Evolutionary conservation across 2,888 invertebrate species (phyloP).

Genomic region (Ormyrus labotus): DNA sequence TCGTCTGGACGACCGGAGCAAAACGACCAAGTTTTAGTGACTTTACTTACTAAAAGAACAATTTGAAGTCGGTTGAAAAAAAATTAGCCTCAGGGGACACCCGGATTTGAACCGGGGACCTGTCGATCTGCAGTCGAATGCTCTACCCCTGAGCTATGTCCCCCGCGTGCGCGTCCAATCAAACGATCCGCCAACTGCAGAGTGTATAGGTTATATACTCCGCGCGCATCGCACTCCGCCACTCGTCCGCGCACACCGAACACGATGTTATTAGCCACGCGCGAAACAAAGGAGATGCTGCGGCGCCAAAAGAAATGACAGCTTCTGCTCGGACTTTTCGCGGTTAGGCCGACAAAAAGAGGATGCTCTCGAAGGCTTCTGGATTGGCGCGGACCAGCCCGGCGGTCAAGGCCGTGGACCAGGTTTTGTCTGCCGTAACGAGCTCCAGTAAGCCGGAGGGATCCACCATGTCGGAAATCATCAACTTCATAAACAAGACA

Average conservation of each 20-base stretch:
- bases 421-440: conserved; percentile 61
- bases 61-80: too few species aligned
- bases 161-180: too few species aligned
- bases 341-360: background rate
- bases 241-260: background rate
- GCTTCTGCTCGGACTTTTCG: background rate
- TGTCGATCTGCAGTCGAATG: conserved; percentile 87
- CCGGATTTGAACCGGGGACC: conserved; percentile 82
- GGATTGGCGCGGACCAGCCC: background rate
- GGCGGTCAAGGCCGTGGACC: conserved; percentile 54
- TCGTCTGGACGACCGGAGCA: too few species aligned
- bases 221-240: background rate
- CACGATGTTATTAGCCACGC: background rate
- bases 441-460: conserved; percentile 60
- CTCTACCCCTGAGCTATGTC: conserved; percentile 81
- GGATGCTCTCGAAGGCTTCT: background rate
- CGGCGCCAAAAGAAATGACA: conserved; percentile 2
- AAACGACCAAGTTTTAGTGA: too few species aligned
- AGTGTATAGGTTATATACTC: too few species aligned
- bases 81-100: too few species aligned
- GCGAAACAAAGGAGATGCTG: background rate
- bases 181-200: too few species aligned
- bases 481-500: conserved; percentile 58
- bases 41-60: too few species aligned
- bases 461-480: conserved; percentile 62